These are phyloP conservation scores for Plemyria rubiginata DNA, from an alignment of 2,888 invertebrate genomes.

Conservation along the genomic window DNA sequence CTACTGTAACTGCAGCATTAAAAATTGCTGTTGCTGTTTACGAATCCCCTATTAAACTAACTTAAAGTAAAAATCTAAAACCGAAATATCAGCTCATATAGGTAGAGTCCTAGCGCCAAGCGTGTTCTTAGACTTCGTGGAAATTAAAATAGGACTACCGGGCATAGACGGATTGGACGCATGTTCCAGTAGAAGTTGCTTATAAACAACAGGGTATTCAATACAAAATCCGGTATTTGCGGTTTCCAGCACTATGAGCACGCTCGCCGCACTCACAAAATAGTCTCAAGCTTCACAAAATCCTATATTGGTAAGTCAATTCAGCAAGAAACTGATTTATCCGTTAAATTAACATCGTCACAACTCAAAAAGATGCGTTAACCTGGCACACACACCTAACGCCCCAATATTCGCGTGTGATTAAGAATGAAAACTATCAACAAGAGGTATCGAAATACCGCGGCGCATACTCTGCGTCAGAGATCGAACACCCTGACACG, in stretches of 20 bases:
- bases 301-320: conserved; percentile 22
- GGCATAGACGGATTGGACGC: conserved; percentile 14
- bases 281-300: conserved; percentile 32
- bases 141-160: conserved; percentile 13
- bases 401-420: conserved; percentile 59
- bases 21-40: conserved; percentile 13
- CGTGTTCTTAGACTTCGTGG: conserved; percentile 15
- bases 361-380: conserved; percentile 25
- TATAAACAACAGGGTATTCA: conserved; percentile 28
- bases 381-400: conserved; percentile 42
- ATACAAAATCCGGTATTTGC: conserved; percentile 33
- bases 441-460: conserved; percentile 64
- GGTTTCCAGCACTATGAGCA: conserved; percentile 30
- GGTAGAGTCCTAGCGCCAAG: conserved; percentile 7
- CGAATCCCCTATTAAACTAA: conserved; percentile 19
- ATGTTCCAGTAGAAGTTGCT: conserved; percentile 15
- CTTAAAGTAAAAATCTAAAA: conserved; percentile 22
- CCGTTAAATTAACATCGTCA: conserved; percentile 33
- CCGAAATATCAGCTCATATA: conserved; percentile 14
- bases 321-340: conserved; percentile 29
- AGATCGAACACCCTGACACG: conserved; percentile 45
- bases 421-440: conserved; percentile 64
- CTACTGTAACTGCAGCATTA: conserved; percentile 3
- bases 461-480: conserved; percentile 54
- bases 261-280: conserved; percentile 27